These are phyloP conservation scores for Heliothis virescens DNA, from an alignment of 1,140 invertebrate species.

Conservation along the genomic window DNA sequence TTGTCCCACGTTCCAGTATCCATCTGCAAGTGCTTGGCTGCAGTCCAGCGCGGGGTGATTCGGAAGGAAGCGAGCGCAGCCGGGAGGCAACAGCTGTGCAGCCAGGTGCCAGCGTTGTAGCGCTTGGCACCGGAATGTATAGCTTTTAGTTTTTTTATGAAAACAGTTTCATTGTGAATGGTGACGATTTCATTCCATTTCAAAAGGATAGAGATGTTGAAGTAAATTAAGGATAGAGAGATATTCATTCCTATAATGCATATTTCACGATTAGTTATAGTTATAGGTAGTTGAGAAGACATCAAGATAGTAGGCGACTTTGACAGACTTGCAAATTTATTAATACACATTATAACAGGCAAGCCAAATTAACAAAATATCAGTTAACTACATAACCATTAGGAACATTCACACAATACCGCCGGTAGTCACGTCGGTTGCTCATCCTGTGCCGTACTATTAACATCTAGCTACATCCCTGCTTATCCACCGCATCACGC, in stretches of 20 bases:
- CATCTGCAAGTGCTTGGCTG: neutral
- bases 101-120: conserved; percentile 9
- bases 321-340: no score
- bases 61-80: conserved; percentile 6
- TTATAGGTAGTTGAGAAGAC: no score
- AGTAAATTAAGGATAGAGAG: no score
- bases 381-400: no score
- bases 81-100: conserved; percentile 6
- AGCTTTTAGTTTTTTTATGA: neutral
- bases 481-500: conserved; percentile 4
- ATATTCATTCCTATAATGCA: no score
- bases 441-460: neutral
- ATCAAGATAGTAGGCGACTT: no score
- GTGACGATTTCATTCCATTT: neutral
- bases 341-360: no score
- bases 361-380: no score
- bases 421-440: neutral
- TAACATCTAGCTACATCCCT: conserved; percentile 22
- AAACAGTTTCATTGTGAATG: neutral
- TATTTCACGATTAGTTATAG: no score
- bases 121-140: conserved; percentile 1
- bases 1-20: neutral
- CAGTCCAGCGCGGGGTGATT: neutral
- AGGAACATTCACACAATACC: neutral
- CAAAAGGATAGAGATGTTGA: no score